phyloP scores from a whole-genome alignment of 2,888 invertebrate genomes.

The Flexamia atlantica region DNA sequence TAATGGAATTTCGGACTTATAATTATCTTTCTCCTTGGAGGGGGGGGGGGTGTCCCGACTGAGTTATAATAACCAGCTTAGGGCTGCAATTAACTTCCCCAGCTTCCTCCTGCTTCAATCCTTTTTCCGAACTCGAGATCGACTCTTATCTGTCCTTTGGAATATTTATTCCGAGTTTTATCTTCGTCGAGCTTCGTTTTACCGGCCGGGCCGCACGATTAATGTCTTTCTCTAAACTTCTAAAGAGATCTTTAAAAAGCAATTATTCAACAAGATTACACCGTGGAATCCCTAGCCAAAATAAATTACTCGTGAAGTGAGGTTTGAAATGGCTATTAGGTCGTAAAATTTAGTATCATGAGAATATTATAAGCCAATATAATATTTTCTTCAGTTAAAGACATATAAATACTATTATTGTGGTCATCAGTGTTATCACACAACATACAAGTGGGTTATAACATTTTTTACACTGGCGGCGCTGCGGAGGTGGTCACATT shows the following conservation, averaged over 20 bases:
- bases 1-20: constrained; percentile 62
- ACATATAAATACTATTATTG: too few relatives aligned
- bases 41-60: constrained; percentile 33
- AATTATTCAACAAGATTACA: constrained; percentile 36
- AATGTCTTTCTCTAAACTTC: constrained; percentile 13
- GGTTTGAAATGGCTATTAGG: too few relatives aligned
- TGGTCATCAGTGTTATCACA: too few relatives aligned
- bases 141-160: constrained; percentile 48
- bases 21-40: constrained; percentile 45
- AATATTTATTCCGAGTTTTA: constrained; percentile 47
- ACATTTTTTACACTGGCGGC: too few relatives aligned
- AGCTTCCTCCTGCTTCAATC: constrained; percentile 50
- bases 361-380: too few relatives aligned
- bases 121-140: constrained; percentile 42
- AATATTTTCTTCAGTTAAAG: too few relatives aligned
- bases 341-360: too few relatives aligned
- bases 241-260: constrained; percentile 33
- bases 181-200: constrained; percentile 5
- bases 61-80: constrained; percentile 62
- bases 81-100: constrained; percentile 57
- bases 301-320: too few relatives aligned
- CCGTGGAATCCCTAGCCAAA: not conserved
- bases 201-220: constrained; percentile 7
- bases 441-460: too few relatives aligned
- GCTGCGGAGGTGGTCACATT: too few relatives aligned